Evolutionary conservation across 2,888 invertebrate species (phyloP).

Genomic region (Lasioglossum pauxillum): DNA sequence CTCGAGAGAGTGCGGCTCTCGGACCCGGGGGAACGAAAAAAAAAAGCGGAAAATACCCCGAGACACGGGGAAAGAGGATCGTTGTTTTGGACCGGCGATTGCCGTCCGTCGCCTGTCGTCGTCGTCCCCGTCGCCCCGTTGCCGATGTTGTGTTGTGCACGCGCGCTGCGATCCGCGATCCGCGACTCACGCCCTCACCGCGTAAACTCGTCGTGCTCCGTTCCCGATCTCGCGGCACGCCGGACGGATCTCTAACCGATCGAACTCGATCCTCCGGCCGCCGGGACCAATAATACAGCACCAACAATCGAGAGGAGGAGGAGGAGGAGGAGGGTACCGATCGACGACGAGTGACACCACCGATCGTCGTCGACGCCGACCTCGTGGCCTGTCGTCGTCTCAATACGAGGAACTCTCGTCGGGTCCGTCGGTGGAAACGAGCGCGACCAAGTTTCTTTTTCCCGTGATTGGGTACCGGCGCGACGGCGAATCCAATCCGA

Average conservation of each 20-base stretch:
- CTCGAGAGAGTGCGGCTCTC: not conserved
- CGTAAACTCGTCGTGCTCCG: conserved; percentile 32
- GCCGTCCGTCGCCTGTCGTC: conserved; percentile 35
- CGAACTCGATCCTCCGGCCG: not conserved
- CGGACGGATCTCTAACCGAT: conserved; percentile 12
- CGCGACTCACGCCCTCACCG: conserved; percentile 45
- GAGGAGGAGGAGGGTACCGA: not conserved
- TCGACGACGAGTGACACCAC: not conserved
- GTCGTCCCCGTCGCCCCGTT: conserved; percentile 33
- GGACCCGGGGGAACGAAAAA: not conserved
- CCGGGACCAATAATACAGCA: not conserved
- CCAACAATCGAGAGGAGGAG: not conserved
- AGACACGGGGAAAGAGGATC: not conserved
- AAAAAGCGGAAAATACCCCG: not conserved
- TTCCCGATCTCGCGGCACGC: conserved; percentile 14
- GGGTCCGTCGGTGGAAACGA: conserved; percentile 30
- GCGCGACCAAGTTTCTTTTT: conserved; percentile 12
- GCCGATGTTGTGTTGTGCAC: conserved; percentile 61
- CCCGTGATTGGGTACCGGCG: conserved; percentile 23
- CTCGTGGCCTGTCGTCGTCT: conserved; percentile 13
- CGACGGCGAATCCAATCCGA: conserved; percentile 10
- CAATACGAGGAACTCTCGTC: conserved; percentile 16
- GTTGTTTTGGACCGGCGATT: conserved; percentile 14
- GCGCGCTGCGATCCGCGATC: conserved; percentile 50
- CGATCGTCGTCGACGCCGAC: not conserved